These are phyloP conservation scores for Allochrocebus solatus DNA, from an alignment of 2,797 vertebrate species.

Conservation along the genomic window DNA sequence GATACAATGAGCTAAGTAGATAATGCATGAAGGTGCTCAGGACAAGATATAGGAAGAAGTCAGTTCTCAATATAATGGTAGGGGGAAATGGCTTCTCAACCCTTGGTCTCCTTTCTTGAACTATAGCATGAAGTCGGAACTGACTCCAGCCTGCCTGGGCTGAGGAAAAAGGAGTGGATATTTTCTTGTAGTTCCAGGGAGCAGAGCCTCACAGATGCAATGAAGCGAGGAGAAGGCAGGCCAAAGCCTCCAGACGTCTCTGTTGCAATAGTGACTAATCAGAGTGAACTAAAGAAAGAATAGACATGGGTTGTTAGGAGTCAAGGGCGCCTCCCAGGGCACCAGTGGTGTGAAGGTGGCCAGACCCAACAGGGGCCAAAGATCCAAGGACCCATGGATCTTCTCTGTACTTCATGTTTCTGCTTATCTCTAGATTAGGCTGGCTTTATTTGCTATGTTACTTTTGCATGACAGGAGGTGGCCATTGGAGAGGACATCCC, in stretches of 20 bases:
- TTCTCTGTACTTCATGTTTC: background rate
- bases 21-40: background rate
- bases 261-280: background rate
- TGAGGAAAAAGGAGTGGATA: background rate
- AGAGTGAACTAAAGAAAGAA: background rate
- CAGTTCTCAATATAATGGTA: background rate
- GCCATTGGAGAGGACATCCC: background rate
- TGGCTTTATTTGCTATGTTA: background rate
- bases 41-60: background rate
- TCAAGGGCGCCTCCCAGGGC: background rate
- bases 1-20: background rate
- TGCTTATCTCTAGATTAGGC: background rate
- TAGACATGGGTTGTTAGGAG: no score
- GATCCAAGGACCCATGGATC: background rate
- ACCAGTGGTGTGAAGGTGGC: background rate
- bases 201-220: background rate
- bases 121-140: background rate
- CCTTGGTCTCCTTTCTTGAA: background rate
- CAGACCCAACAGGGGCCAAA: background rate
- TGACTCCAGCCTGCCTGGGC: background rate
- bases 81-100: background rate
- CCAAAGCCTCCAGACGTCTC: fast-evolving
- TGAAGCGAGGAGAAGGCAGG: background rate
- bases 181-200: background rate
- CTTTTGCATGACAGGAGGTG: background rate